Conservation (phyloP, 2,797 vertebrate species). For the Coracias cyanogaster region DNA sequence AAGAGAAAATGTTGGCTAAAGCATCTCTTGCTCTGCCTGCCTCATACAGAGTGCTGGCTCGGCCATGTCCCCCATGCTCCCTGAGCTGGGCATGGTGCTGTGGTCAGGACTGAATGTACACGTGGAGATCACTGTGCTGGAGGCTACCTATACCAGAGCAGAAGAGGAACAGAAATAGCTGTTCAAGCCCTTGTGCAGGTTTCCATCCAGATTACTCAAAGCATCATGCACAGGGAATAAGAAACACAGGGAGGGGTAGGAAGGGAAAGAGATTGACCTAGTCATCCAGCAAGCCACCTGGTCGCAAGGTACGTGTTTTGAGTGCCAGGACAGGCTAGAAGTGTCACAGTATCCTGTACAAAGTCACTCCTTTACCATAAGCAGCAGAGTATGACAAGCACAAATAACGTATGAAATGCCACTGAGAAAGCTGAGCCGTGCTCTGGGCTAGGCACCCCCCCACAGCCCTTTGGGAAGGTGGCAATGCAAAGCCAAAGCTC, state of each 20-base stretch:
- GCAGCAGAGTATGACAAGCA: neutral
- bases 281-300: neutral
- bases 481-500: neutral
- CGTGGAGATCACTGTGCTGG: neutral
- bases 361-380: neutral
- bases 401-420: neutral
- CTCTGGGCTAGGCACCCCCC: neutral
- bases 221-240: neutral
- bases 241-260: neutral
- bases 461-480: neutral
- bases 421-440: neutral
- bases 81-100: neutral
- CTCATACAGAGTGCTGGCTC: rapidly evolving
- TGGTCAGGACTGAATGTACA: neutral
- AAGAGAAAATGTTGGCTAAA: neutral
- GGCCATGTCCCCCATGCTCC: rapidly evolving
- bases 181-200: neutral
- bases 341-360: neutral
- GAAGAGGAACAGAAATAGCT: neutral
- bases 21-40: neutral
- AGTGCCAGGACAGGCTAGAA: neutral
- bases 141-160: neutral
- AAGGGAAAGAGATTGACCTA: neutral
- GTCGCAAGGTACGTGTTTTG: neutral
- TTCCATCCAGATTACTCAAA: neutral